Evolutionary conservation across 2,888 invertebrate genomes (phyloP), one percentile per base, ranked within the genome.

Genomic region (Agapetus fuscipes): DNA sequence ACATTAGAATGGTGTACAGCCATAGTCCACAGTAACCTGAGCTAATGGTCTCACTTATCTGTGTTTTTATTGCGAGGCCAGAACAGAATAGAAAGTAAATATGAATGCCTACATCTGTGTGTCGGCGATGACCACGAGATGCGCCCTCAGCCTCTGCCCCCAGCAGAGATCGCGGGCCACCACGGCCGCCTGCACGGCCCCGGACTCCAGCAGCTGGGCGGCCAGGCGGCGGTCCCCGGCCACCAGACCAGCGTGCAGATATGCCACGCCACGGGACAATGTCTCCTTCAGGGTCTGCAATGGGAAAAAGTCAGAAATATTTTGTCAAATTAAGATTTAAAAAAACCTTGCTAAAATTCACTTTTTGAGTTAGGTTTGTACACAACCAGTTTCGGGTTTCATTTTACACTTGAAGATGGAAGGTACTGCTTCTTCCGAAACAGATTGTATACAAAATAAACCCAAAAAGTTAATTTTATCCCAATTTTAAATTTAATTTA

Each of bases 51-150:
- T n/a, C n/a, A n/a, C n/a, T n/a, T n/a, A n/a, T n/a, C n/a, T n/a
- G n/a, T n/a, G n/a, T n/a, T n/a, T n/a, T n/a, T n/a, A n/a, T n/a
- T n/a, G n/a, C n/a, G n/a, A n/a, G n/a, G n/a, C n/a, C n/a, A n/a
- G n/a, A n/a, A n/a, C n/a, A n/a, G n/a, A n/a, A n/a, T n/a, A n/a
- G n/a, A n/a, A n/a, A n/a, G n/a, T n/a, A n/a, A n/a, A n/a, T n/a
- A n/a, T n/a, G n/a, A n/a, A n/a, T n/a, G n/a, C n/a, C n/a, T 36
- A 69, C 68, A 57, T 58, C 59, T 96, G 94, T 0, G 96, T 95
- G 56, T 98, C 98, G 78, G 97, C 95, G 27, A 98, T 82, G 32
- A 99, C 79, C 17, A 91, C 94, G n/a, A 97, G 76, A 63, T 97
- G 91, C 0, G 93, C 84, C 37, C 82, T 81, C 38, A 96, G 84